These are phyloP conservation scores for Microctenopoma stevenorrisi DNA, from an alignment of 2,797 vertebrate species.

Conservation along the genomic window DNA sequence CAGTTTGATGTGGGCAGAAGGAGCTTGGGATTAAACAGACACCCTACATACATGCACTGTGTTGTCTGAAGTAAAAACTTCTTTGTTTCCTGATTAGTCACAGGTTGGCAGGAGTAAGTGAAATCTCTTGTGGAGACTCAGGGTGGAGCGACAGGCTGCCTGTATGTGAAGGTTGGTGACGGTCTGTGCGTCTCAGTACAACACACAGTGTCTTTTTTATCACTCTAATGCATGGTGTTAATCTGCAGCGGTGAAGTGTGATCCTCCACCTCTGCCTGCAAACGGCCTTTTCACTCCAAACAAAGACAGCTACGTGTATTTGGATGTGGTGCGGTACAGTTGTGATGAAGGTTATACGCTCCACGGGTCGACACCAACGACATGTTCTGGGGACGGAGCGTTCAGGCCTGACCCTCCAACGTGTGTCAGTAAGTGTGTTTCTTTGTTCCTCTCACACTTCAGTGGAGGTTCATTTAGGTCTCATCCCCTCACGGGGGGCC, in stretches of 20 bases:
- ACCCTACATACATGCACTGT: too few relatives aligned
- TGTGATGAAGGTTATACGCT: not conserved
- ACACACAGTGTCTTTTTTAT: not conserved
- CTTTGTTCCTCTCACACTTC: too few relatives aligned
- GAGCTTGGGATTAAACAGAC: too few relatives aligned
- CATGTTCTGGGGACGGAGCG: not conserved
- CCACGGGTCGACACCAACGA: accelerated
- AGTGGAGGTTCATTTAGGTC: too few relatives aligned
- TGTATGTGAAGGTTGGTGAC: conserved; percentile 60
- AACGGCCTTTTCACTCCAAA: accelerated
- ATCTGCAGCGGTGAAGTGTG: conserved; percentile 57
- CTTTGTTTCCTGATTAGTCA: not conserved
- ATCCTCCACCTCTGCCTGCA: accelerated
- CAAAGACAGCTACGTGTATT: accelerated
- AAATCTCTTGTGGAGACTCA: accelerated
- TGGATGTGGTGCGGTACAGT: not conserved
- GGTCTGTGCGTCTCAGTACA: not conserved
- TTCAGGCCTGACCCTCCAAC: conserved; percentile 42
- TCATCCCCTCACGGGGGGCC: too few relatives aligned
- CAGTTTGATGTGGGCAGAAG: too few relatives aligned
- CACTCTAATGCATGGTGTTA: conserved; percentile 19
- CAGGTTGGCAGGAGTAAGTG: accelerated
- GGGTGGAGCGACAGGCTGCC: conserved; percentile 24
- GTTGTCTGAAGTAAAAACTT: too few relatives aligned
- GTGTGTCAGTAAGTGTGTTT: not conserved